phyloP scores from a whole-genome alignment of 2,888 invertebrate species.

The Oeneis ivallda region DNA sequence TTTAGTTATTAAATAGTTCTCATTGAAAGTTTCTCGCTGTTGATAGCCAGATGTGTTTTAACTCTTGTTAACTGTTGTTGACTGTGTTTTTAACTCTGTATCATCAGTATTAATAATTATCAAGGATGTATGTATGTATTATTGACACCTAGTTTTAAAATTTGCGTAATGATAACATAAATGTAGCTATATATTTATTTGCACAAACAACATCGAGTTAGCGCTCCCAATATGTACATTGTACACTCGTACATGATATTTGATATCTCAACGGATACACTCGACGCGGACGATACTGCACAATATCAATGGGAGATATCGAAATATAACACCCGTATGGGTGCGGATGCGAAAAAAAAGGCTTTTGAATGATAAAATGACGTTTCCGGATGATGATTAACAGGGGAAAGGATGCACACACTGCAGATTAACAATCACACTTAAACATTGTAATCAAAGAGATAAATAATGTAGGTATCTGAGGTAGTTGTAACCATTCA shows the following conservation, averaged over 20 bases:
- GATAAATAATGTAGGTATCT: neutral
- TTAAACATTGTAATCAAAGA: neutral
- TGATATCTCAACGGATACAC: conserved; percentile 55
- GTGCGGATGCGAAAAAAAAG: conserved; percentile 57
- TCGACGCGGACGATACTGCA: conserved; percentile 50
- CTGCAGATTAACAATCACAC: conserved; percentile 8
- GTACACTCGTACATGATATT: neutral
- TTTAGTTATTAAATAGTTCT: too few relatives aligned
- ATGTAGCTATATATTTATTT: neutral
- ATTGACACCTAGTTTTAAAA: neutral
- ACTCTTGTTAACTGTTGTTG: neutral
- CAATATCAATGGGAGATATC: conserved; percentile 40
- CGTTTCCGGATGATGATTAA: conserved; percentile 47
- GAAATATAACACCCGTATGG: conserved; percentile 40
- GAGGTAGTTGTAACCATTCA: neutral
- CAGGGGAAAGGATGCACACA: conserved; percentile 22
- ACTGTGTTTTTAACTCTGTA: too few relatives aligned
- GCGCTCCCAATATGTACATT: conserved; percentile 35
- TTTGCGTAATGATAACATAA: neutral
- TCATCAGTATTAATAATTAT: too few relatives aligned
- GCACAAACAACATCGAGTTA: conserved; percentile 2
- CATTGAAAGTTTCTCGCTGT: too few relatives aligned
- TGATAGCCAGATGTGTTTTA: too few relatives aligned
- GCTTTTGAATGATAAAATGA: conserved; percentile 50
- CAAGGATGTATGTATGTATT: neutral